These are phyloP conservation scores for Steatocranus sp. DNA, from an alignment of 2,797 vertebrate species.

Conservation along the genomic window DNA sequence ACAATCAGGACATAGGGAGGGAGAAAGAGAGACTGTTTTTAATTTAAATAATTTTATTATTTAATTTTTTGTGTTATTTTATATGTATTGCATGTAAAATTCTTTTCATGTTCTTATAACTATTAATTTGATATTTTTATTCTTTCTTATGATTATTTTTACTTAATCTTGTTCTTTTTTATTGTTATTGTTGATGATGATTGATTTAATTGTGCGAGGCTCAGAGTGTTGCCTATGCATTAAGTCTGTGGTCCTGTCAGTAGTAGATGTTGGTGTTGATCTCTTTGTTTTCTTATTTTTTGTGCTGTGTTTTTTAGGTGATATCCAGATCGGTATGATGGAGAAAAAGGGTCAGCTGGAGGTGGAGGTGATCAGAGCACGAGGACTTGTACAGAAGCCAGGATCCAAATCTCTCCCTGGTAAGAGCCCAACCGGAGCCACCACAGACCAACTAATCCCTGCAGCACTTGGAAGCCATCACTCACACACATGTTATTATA, in stretches of 20 bases:
- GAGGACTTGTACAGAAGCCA: conserved; percentile 93
- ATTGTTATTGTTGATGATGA: background rate
- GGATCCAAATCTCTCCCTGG: conserved; percentile 97
- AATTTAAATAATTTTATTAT: too few relatives aligned
- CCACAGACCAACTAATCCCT: background rate
- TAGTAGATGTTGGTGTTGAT: background rate
- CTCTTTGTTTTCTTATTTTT: background rate
- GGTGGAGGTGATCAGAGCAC: conserved; percentile 96
- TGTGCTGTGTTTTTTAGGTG: conserved; percentile 70
- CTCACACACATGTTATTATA: background rate
- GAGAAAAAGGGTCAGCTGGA: conserved; percentile 97
- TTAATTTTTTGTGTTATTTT: background rate
- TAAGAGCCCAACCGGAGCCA: conserved; percentile 54
- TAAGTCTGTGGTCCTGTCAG: background rate
- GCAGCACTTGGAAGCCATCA: background rate
- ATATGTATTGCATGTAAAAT: background rate
- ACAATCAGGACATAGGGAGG: background rate
- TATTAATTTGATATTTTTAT: background rate
- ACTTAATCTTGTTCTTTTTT: background rate
- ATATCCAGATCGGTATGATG: conserved; percentile 99
- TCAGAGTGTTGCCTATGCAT: background rate
- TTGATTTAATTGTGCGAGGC: fast-evolving
- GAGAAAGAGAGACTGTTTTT: background rate
- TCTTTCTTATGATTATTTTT: background rate
- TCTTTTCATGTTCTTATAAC: background rate